phyloP scores from a whole-genome alignment of 2,797 vertebrate genomes.

The Macrochelys suwanniensis region DNA sequence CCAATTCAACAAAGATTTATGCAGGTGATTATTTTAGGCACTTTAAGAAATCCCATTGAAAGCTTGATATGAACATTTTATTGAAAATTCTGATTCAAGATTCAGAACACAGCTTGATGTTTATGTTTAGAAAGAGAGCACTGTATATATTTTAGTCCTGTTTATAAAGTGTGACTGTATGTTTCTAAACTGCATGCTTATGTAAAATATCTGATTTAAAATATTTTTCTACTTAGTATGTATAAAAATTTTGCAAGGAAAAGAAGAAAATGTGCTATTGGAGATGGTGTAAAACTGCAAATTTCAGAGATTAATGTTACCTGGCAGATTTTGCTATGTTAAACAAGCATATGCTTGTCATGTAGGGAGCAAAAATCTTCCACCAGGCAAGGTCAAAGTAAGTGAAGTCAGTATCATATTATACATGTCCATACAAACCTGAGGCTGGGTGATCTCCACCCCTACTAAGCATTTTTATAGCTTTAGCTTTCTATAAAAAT shows the following conservation, averaged over 20 bases:
- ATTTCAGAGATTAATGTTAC: background rate
- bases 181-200: constrained; percentile 19
- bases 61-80: background rate
- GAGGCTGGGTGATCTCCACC: background rate
- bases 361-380: background rate
- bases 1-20: background rate
- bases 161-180: background rate
- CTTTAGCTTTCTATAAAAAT: background rate
- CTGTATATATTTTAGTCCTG: background rate
- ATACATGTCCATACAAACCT: background rate
- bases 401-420: background rate
- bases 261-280: background rate
- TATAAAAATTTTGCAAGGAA: background rate
- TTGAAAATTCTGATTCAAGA: background rate
- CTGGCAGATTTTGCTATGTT: background rate
- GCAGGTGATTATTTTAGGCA: background rate
- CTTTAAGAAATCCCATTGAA: background rate
- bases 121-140: constrained; percentile 36
- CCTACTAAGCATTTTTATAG: background rate
- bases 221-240: background rate
- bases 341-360: background rate
- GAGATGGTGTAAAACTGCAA: background rate
- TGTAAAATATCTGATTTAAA: background rate
- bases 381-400: constrained; percentile 16
- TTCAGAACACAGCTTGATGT: background rate